Conservation (phyloP, 2,888 invertebrate species). For the Steinernema hermaphroditum region DNA sequence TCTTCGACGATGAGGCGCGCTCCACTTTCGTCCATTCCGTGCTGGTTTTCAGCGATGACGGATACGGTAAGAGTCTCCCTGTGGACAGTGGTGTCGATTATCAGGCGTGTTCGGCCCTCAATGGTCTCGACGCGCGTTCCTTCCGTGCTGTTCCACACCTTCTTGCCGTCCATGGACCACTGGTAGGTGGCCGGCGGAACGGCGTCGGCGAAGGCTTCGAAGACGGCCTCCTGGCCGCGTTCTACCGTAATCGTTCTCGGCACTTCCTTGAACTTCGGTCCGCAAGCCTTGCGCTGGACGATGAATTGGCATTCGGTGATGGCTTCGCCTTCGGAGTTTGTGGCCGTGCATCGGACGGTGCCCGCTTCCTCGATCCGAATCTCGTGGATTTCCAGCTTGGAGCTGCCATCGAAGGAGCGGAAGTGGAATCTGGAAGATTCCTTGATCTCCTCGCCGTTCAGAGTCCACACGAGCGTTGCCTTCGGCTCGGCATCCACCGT, state of each 20-base stretch:
- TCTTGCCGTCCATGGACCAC: conserved; percentile 56
- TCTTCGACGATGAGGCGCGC: conserved; percentile 48
- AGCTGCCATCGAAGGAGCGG: conserved; percentile 62
- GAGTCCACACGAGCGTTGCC: conserved; percentile 59
- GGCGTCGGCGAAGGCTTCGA: conserved; percentile 59
- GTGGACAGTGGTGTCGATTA: conserved; percentile 50
- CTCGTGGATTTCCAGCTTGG: conserved; percentile 57
- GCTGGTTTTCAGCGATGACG: conserved; percentile 57
- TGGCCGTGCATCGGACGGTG: conserved; percentile 65
- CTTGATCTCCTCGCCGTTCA: conserved; percentile 56
- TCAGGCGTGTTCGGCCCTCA: conserved; percentile 51
- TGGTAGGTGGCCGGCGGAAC: conserved; percentile 55
- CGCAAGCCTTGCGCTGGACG: conserved; percentile 45
- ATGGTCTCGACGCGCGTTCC: conserved; percentile 51
- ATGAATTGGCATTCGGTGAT: conserved; percentile 45
- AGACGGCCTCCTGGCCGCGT: conserved; percentile 55
- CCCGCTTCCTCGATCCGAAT: conserved; percentile 59
- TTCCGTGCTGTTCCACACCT: conserved; percentile 56
- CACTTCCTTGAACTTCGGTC: conserved; percentile 43
- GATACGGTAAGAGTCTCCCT: conserved; percentile 46
- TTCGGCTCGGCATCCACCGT: conserved; percentile 63
- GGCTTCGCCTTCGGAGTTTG: conserved; percentile 66
- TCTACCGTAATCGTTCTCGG: conserved; percentile 51
- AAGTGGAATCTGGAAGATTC: conserved; percentile 50
- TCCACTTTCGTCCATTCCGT: conserved; percentile 59